Percentiles rank a stretch among this genome's conserved stretches.
Evolutionary conservation across 2,113 vertebrate species (phyloP).

Genomic region (Siphamia tubifer): DNA sequence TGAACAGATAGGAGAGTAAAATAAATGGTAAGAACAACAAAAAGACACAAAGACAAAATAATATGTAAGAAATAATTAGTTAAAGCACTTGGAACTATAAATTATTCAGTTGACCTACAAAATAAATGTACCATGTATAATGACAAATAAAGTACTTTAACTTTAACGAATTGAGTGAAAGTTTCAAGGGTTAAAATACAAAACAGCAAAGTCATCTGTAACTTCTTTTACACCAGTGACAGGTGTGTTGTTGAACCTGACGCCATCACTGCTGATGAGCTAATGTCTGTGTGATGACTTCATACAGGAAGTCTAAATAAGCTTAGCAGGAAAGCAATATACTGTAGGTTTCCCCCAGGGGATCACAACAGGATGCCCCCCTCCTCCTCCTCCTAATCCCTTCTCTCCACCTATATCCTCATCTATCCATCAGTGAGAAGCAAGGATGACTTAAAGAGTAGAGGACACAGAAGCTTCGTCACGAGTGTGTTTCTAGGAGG

Average conservation of each 20-base stretch:
- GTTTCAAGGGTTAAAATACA: too few relatives aligned
- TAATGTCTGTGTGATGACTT: conserved; percentile 74
- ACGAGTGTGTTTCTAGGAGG: conserved; percentile 19
- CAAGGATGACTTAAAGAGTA: conserved; percentile 8
- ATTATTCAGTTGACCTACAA: too few relatives aligned
- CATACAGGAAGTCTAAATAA: conserved; percentile 78
- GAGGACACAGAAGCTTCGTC: conserved; percentile 31
- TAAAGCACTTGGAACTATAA: too few relatives aligned
- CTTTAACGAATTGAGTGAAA: too few relatives aligned
- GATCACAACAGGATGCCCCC: conserved; percentile 67
- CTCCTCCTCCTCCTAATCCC: conserved; percentile 4
- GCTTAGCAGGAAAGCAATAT: conserved; percentile 66
- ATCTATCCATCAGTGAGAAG: conserved; percentile 21
- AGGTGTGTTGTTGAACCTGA: conserved; percentile 32
- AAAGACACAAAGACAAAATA: too few relatives aligned
- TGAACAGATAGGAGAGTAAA: too few relatives aligned
- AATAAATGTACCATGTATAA: too few relatives aligned
- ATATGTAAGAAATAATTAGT: too few relatives aligned
- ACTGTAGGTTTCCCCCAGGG: conserved; percentile 53
- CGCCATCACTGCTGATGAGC: conserved; percentile 51
- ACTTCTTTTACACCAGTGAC: too few relatives aligned
- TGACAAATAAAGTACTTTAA: too few relatives aligned
- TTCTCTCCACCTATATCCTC: conserved; percentile 25
- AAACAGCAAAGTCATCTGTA: too few relatives aligned
- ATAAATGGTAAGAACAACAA: too few relatives aligned